phyloP scores from a whole-genome alignment of 2,888 invertebrate genomes.

The Quadriops clusia region DNA sequence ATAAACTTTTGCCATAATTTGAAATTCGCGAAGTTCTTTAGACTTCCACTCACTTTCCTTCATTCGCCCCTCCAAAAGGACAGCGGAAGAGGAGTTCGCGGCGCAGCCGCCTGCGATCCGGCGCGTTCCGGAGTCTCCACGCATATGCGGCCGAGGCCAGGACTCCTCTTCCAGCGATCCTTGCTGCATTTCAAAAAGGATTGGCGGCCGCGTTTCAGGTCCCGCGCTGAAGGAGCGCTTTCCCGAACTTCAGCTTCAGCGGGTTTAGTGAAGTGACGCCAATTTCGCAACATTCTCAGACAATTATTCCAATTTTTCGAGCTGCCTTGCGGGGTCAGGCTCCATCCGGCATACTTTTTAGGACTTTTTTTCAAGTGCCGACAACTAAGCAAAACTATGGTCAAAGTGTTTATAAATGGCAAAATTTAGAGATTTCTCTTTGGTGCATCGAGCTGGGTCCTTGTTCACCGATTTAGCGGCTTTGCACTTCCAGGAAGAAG shows the following conservation, averaged over 20 bases:
- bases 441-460: constrained; percentile 11
- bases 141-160: too few species aligned
- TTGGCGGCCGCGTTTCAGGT: constrained; percentile 4
- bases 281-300: constrained; percentile 1
- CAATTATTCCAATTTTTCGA: constrained; percentile 3
- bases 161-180: too few species aligned
- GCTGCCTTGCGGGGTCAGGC: too few species aligned
- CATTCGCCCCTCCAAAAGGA: constrained; percentile 21
- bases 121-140: constrained; percentile 11
- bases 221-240: constrained; percentile 1
- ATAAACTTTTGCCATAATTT: too few species aligned
- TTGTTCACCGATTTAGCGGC: constrained; percentile 11
- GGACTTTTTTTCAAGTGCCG: not conserved
- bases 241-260: too few species aligned
- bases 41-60: constrained; percentile 15
- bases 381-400: constrained; percentile 5
- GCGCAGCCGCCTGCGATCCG: constrained; percentile 19
- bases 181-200: too few species aligned
- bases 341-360: constrained; percentile 1
- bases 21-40: constrained; percentile 8
- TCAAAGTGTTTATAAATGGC: constrained; percentile 11
- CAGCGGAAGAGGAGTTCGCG: constrained; percentile 24
- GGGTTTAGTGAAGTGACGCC: not conserved
- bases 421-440: constrained; percentile 8
- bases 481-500: constrained; percentile 11